These are phyloP conservation scores for Notamacropus eugenii DNA, from an alignment of 2,797 vertebrate genomes.

Conservation along the genomic window DNA sequence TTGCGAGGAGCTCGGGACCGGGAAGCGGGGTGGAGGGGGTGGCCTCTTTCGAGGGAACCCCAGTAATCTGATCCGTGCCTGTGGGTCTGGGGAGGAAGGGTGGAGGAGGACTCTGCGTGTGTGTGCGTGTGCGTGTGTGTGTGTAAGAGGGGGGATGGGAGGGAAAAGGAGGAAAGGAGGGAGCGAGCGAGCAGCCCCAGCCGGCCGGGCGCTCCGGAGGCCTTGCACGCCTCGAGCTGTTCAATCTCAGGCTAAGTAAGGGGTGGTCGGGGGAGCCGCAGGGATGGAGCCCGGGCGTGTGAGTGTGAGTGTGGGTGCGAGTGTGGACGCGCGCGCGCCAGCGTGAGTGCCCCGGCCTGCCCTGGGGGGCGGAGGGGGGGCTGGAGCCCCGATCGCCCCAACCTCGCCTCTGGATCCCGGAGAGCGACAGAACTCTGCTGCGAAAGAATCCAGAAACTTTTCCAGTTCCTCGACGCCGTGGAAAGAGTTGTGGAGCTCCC, in stretches of 20 bases:
- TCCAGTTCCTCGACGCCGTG: slow-evolving; percentile 16
- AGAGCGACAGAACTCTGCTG: slow-evolving; percentile 59
- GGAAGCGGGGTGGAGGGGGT: slow-evolving; percentile 12
- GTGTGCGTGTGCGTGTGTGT: background rate
- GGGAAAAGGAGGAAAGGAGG: background rate
- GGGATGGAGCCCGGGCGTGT: slow-evolving; percentile 24
- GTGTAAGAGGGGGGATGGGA: slow-evolving; percentile 49
- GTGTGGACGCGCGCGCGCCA: slow-evolving; percentile 12
- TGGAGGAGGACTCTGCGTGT: background rate
- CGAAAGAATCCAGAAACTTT: slow-evolving; percentile 78
- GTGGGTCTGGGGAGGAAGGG: slow-evolving; percentile 64
- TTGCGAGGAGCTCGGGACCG: slow-evolving; percentile 56
- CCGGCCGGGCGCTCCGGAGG: slow-evolving; percentile 44
- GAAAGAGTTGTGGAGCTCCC: slow-evolving; percentile 9
- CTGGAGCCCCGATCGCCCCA: slow-evolving; percentile 3
- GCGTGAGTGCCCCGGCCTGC: slow-evolving; percentile 15
- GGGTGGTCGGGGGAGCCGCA: slow-evolving; percentile 50
- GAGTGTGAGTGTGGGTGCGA: slow-evolving; percentile 6
- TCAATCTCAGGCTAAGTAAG: slow-evolving; percentile 38
- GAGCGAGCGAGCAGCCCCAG: slow-evolving; percentile 33
- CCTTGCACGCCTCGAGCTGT: slow-evolving; percentile 46
- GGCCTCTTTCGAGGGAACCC: slow-evolving; percentile 78
- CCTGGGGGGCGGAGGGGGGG: slow-evolving; percentile 32
- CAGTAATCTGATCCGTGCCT: slow-evolving; percentile 70
- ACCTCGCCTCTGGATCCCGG: slow-evolving; percentile 17